Evolutionary conservation across 2,797 vertebrate genomes (phyloP).

Genomic region (Neomorphus geoffroyi): DNA sequence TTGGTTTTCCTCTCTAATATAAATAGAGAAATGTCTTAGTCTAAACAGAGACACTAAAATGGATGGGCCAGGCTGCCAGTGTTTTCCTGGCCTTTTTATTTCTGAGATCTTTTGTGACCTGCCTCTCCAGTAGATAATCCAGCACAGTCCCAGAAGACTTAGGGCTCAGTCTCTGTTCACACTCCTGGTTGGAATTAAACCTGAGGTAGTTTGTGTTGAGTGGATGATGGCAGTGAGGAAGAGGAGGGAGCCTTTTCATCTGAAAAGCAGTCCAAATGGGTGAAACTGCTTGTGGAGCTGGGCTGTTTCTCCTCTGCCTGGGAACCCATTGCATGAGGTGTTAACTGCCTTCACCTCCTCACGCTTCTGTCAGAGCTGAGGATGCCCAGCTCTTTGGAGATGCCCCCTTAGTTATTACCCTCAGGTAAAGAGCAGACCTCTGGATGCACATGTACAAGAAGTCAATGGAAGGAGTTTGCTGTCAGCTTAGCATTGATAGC

Average conservation of each 20-base stretch:
- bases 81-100: constrained; percentile 30
- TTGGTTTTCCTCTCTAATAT: constrained; percentile 8
- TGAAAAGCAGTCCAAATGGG: not conserved
- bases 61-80: not conserved
- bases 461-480: not conserved
- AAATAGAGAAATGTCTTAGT: constrained; percentile 37
- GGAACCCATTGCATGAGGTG: not conserved
- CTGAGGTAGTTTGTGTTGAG: not conserved
- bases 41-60: constrained; percentile 41
- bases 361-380: not conserved
- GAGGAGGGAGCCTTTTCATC: not conserved
- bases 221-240: not conserved
- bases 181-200: not conserved
- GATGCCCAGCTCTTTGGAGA: not conserved
- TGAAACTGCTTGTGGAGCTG: not conserved
- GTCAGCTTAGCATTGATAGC: not conserved
- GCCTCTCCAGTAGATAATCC: not conserved
- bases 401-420: not conserved
- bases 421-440: not conserved
- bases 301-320: not conserved
- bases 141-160: not conserved
- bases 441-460: rapidly evolving
- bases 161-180: not conserved
- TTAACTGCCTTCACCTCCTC: not conserved
- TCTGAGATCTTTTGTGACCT: constrained; percentile 14